phyloP scores from a whole-genome alignment of 2,797 vertebrate species.

The Helicolenus hilgendorfi region DNA sequence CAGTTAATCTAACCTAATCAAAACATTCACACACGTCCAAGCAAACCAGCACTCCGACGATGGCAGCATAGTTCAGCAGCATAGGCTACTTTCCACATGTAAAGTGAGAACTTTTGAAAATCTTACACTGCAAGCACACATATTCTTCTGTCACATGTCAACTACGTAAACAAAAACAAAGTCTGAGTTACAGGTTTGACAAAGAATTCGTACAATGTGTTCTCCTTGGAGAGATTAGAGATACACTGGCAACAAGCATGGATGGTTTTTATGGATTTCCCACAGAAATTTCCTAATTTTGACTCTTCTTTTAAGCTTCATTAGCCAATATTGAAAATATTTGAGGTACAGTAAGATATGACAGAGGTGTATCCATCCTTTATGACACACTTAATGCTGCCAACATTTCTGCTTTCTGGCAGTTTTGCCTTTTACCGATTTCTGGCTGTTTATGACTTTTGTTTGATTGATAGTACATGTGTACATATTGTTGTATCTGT shows the following conservation, averaged over 20 bases:
- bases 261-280: neutral
- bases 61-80: neutral
- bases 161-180: neutral
- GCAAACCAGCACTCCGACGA: neutral
- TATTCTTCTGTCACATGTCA: neutral
- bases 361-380: neutral
- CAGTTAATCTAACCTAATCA: conserved; percentile 37
- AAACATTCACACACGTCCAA: conserved; percentile 21
- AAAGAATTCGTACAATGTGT: neutral
- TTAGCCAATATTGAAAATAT: neutral
- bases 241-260: neutral
- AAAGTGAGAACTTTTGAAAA: neutral
- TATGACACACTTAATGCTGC: neutral
- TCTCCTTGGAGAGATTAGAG: neutral
- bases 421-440: neutral
- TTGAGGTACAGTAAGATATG: neutral
- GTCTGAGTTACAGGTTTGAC: neutral
- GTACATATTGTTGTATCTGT: neutral
- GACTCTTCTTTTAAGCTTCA: neutral
- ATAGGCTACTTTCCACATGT: neutral
- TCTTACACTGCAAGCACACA: too few species aligned
- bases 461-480: neutral
- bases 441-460: neutral
- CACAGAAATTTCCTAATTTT: neutral
- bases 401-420: neutral